Conservation (phyloP, 2,113 vertebrate species). For the Regulus satrapa region DNA sequence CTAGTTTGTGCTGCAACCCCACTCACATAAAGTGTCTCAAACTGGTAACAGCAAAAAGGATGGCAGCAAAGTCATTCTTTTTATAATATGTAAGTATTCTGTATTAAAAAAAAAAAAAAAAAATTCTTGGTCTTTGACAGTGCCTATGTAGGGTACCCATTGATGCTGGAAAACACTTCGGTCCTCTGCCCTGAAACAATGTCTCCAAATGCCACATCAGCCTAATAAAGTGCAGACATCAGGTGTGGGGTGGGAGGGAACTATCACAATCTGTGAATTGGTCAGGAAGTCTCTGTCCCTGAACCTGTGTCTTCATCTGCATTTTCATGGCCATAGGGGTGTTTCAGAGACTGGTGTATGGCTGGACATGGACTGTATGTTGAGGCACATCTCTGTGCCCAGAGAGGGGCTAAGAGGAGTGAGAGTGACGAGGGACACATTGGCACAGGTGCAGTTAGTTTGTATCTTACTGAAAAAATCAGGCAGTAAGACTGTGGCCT, state of each 20-base stretch:
- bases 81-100: not conserved
- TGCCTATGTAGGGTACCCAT: not conserved
- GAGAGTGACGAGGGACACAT: not conserved
- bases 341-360: not conserved
- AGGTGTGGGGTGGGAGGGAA: not conserved
- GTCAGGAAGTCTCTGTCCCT: not conserved
- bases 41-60: not conserved
- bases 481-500: not conserved
- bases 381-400: not conserved
- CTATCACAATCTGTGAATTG: not conserved
- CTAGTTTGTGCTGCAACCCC: not conserved
- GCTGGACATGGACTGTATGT: accelerated
- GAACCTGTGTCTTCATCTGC: not conserved
- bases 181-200: not conserved
- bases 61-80: not conserved
- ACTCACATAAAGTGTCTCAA: not conserved
- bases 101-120: not conserved
- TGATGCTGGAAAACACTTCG: not conserved
- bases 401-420: not conserved
- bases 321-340: accelerated
- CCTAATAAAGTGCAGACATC: not conserved
- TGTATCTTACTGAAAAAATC: not conserved
- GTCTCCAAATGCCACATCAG: not conserved
- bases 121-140: not conserved
- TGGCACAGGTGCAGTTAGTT: not conserved